phyloP scores from a whole-genome alignment of 1,140 invertebrate species.

The Cherax destructor region DNA sequence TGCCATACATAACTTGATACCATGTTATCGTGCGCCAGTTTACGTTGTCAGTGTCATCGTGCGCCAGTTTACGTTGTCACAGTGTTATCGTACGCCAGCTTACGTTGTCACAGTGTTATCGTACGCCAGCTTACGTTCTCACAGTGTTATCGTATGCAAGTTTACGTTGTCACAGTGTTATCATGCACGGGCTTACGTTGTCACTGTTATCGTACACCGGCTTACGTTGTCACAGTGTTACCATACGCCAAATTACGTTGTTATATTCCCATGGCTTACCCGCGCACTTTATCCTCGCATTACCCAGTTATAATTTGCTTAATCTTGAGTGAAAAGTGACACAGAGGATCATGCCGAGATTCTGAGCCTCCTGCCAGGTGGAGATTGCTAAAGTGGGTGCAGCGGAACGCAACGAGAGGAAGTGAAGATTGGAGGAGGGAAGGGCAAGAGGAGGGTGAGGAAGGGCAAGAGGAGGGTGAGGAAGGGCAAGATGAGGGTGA shows the following conservation, averaged over 20 bases:
- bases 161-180: neutral
- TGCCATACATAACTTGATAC: too few relatives aligned
- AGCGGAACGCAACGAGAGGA: too few relatives aligned
- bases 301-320: neutral
- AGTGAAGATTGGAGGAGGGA: too few relatives aligned
- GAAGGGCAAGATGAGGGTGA: too few relatives aligned
- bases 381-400: neutral
- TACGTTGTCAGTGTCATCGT: too few relatives aligned
- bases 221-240: neutral
- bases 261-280: neutral
- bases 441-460: too few relatives aligned
- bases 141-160: neutral
- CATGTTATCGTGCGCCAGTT: too few relatives aligned
- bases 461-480: too few relatives aligned
- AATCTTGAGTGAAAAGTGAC: neutral
- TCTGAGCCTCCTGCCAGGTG: neutral
- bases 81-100: too few relatives aligned
- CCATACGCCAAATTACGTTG: neutral
- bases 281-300: neutral
- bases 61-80: too few relatives aligned
- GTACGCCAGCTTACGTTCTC: too few relatives aligned
- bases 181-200: neutral
- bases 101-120: too few relatives aligned
- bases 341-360: neutral
- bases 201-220: neutral